Evolutionary conservation across 2,797 vertebrate genomes (phyloP), one percentile per base, ranked within the genome.

Genomic region (Carapus acus): DNA sequence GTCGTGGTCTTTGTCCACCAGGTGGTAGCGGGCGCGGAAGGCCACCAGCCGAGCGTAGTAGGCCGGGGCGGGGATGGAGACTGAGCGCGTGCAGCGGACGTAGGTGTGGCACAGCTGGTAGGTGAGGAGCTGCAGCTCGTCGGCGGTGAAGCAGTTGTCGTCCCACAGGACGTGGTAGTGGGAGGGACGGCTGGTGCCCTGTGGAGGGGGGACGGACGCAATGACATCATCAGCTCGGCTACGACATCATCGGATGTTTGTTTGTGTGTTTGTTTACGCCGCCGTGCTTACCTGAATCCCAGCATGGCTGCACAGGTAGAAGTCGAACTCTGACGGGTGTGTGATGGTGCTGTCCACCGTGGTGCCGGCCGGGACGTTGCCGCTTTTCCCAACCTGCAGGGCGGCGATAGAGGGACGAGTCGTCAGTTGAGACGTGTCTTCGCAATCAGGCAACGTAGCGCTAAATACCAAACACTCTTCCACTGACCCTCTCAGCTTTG

Each of bases 81-180:
- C 96, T 0, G 96, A 98, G 49, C 96, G 94, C 0, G 96, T 98
- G 69, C 96, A 99, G 68, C 96, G 91, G 50, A 97, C 96, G 0
- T 98, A 99, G 0, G 96, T 98, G 88, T 98, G 96, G 77, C 96
- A 99, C 58, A 98, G 90, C 88, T 99, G 96, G 80, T 99, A 99
- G 0, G 96, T 98, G 78, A 98, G 82, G 22, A 99, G 90, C 87
- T 99, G 96, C 54, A 98, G 86, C 43, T 99, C 96, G 0, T 99
- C 96, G 0, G 96, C 96, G 0, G 96, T 97, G 80, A 99, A 99
- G 11, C 95, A 98, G 87, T 99, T 99, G 85, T 99, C 96, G 23
- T 99, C 96, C 96, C 96, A 99, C 73, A 99, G 66, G 71, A 98
- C 96, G 69, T 99, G 96, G 79, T 99, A 99, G 86, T 99, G 96